Percentiles rank a stretch among this genome's conserved stretches.
Conservation (phyloP, 2,113 vertebrate species). For the Hydrolagus affinis region DNA sequence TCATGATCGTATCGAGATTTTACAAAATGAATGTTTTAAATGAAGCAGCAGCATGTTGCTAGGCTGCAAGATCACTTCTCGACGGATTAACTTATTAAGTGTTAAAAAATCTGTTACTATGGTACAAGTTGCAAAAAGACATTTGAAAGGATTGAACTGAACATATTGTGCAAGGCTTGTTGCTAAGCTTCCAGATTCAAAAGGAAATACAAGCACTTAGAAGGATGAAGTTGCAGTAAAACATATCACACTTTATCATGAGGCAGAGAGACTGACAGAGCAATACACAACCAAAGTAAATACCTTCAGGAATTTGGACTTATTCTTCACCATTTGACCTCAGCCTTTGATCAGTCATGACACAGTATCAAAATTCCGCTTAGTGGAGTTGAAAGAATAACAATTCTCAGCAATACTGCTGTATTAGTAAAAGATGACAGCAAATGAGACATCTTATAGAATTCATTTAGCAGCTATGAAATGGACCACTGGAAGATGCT, state of each 20-base stretch:
- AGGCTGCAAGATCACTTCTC: slow-evolving; percentile 12
- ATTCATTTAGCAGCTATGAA: not conserved
- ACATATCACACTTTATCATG: not conserved
- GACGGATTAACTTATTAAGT: slow-evolving; percentile 29
- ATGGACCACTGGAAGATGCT: no score
- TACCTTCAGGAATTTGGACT: not conserved
- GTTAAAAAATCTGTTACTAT: slow-evolving; percentile 29
- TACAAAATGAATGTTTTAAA: slow-evolving; percentile 21
- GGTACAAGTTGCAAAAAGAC: slow-evolving; percentile 20
- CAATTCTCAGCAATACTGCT: no score
- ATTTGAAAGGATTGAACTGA: slow-evolving; percentile 25
- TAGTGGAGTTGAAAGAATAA: no score
- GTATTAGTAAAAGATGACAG: no score
- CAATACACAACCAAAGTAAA: not conserved
- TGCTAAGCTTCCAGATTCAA: slow-evolving; percentile 28
- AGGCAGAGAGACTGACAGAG: not conserved
- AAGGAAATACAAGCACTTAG: slow-evolving; percentile 1
- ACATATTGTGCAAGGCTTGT: slow-evolving; percentile 31
- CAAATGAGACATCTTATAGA: no score
- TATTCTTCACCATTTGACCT: not conserved
- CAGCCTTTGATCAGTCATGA: not conserved
- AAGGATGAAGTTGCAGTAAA: not conserved
- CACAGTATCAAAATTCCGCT: no score
- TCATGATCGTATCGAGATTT: slow-evolving; percentile 21
- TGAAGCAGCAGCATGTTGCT: slow-evolving; percentile 21